Evolutionary conservation across 2,888 invertebrate genomes (phyloP).

Genomic region (Xanthorhoe designata): DNA sequence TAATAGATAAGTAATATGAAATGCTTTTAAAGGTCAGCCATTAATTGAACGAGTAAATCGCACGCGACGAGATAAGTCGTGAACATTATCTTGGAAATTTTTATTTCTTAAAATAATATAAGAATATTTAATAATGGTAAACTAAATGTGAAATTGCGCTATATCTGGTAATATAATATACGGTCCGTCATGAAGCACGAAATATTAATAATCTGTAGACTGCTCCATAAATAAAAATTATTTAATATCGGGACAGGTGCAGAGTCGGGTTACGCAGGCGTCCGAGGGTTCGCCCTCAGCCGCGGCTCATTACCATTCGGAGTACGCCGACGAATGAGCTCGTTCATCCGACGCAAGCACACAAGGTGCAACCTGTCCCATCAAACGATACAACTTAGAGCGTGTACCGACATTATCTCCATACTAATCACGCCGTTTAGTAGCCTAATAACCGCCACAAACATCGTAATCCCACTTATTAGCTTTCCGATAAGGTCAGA

Average conservation of each 20-base stretch:
- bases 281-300: conserved; percentile 41
- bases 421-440: conserved; percentile 67
- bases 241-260: conserved; percentile 80
- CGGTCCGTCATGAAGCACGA: conserved; percentile 67
- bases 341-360: conserved; percentile 55
- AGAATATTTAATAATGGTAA: no score
- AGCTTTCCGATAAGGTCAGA: conserved; percentile 44
- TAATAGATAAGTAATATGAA: conserved; percentile 1
- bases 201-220: conserved; percentile 79
- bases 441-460: conserved; percentile 60
- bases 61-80: no score
- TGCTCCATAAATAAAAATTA: conserved; percentile 81
- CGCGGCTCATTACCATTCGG: conserved; percentile 72
- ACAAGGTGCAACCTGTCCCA: conserved; percentile 70
- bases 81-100: no score
- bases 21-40: neutral
- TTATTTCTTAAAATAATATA: neutral
- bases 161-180: conserved; percentile 73
- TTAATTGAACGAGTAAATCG: no score
- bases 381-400: conserved; percentile 61
- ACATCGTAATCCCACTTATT: conserved; percentile 51
- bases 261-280: conserved; percentile 74
- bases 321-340: conserved; percentile 76
- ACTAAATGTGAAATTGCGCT: conserved; percentile 39
- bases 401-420: conserved; percentile 71